Conservation (phyloP, 1,140 invertebrate species). For the Drosophila saltans region DNA sequence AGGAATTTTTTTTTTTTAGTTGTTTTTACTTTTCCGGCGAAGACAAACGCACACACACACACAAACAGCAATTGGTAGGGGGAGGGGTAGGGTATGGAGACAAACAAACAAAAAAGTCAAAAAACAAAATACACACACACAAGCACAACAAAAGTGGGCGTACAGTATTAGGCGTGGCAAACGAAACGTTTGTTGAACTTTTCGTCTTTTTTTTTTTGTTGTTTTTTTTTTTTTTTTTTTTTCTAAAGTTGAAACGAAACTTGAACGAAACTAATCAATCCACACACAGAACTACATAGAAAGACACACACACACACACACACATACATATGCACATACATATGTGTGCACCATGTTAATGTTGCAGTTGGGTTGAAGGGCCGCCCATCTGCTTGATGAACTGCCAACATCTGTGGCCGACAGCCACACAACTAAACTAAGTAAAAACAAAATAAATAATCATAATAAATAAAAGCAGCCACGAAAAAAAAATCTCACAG, state of each 20-base stretch:
- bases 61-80: slow-evolving; percentile 7
- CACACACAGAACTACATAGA: slow-evolving; percentile 22
- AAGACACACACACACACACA: neutral
- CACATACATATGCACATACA: slow-evolving; percentile 16
- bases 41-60: slow-evolving; percentile 29
- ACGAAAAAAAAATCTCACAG: slow-evolving; percentile 65
- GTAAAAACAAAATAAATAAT: slow-evolving; percentile 78
- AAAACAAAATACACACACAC: neutral
- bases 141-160: slow-evolving; percentile 47
- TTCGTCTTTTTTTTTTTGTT: slow-evolving; percentile 9
- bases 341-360: slow-evolving; percentile 9
- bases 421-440: slow-evolving; percentile 41
- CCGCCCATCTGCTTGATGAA: slow-evolving; percentile 43
- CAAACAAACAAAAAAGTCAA: slow-evolving; percentile 37
- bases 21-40: slow-evolving; percentile 10
- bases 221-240: neutral
- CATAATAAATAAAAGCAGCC: slow-evolving; percentile 79
- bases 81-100: neutral
- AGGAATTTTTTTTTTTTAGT: neutral
- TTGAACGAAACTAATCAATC: slow-evolving; percentile 73
- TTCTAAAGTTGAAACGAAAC: slow-evolving; percentile 25
- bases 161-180: slow-evolving; percentile 32
- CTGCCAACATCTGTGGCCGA: slow-evolving; percentile 58
- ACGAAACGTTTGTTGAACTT: slow-evolving; percentile 58
- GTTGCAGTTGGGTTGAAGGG: slow-evolving; percentile 8